phyloP scores from a whole-genome alignment of 1,140 invertebrate genomes.

The Drosophila nigrodunni region DNA sequence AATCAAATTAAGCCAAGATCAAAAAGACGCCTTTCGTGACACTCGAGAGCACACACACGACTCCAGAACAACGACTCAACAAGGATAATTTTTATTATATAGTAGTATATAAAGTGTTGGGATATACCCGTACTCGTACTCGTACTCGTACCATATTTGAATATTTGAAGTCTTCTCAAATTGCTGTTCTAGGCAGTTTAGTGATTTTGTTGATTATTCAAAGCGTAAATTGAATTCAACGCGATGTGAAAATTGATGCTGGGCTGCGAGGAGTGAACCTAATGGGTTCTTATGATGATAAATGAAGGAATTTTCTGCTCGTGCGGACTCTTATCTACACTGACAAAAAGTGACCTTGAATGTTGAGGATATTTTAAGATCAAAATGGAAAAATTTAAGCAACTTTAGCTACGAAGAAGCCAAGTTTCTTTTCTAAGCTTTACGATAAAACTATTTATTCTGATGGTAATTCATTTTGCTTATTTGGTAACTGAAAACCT shows the following conservation, averaged over 20 bases:
- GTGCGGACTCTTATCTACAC: background rate
- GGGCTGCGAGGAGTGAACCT: slow-evolving; percentile 9
- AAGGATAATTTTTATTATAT: slow-evolving; percentile 31
- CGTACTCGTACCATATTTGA: too few relatives aligned
- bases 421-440: too few relatives aligned
- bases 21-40: slow-evolving; percentile 46
- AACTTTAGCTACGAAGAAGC: too few relatives aligned
- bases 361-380: too few relatives aligned
- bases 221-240: slow-evolving; percentile 30
- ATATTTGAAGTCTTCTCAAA: slow-evolving; percentile 7
- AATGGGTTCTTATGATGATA: slow-evolving; percentile 6
- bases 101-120: background rate
- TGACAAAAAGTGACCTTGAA: too few relatives aligned
- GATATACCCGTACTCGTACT: too few relatives aligned
- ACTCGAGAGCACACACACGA: slow-evolving; percentile 29
- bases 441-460: too few relatives aligned
- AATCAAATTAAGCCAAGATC: slow-evolving; percentile 69
- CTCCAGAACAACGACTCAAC: too few relatives aligned
- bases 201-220: slow-evolving; percentile 13
- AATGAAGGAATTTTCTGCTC: slow-evolving; percentile 17
- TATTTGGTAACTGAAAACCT: too few relatives aligned
- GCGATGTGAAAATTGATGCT: slow-evolving; percentile 43
- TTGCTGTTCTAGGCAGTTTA: slow-evolving; percentile 26
- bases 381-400: too few relatives aligned
- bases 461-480: too few relatives aligned